These are phyloP conservation scores for Lamprotornis superbus DNA, from an alignment of 2,113 vertebrate genomes.

Conservation along the genomic window DNA sequence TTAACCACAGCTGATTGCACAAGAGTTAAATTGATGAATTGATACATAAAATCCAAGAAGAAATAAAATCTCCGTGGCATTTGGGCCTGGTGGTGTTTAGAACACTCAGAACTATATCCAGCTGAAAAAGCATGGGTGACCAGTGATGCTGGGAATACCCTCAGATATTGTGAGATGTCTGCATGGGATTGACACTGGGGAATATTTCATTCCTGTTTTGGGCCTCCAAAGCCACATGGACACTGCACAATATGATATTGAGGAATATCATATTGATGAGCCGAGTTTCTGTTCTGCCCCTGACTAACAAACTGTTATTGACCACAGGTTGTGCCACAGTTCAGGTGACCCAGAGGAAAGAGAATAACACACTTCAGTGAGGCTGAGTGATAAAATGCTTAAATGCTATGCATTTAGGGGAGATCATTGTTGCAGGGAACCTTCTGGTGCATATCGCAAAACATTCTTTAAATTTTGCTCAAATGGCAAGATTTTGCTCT, in stretches of 20 bases:
- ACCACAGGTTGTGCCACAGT: not conserved
- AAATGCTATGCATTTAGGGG: not conserved
- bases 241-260: not conserved
- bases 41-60: not conserved
- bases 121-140: not conserved
- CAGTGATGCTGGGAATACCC: not conserved
- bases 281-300: not conserved
- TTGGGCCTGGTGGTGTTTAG: not conserved
- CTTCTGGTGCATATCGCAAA: not conserved
- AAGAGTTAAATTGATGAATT: not conserved
- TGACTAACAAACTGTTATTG: not conserved
- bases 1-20: not conserved
- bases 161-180: not conserved
- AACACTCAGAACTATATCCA: not conserved
- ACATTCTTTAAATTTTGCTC: not conserved
- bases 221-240: not conserved
- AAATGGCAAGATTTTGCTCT: not conserved
- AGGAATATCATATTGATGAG: not conserved
- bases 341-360: rapidly evolving
- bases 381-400: not conserved
- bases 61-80: not conserved
- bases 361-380: not conserved
- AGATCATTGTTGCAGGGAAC: not conserved
- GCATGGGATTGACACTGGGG: not conserved
- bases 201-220: not conserved